Evolutionary conservation across 2,888 invertebrate genomes (phyloP).

Genomic region (Crematogaster levior): DNA sequence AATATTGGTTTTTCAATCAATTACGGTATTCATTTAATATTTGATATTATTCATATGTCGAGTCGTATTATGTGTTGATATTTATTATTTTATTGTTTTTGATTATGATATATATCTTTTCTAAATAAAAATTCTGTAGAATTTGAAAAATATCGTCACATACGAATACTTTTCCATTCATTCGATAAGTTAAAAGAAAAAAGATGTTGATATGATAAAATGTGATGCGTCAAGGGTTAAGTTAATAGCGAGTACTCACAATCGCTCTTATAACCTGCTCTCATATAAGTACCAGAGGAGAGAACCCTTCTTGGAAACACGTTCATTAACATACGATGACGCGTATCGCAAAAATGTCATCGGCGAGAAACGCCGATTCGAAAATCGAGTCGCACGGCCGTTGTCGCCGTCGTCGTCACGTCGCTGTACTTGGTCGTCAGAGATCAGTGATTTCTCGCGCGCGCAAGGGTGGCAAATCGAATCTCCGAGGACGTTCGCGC

Average conservation of each 20-base stretch:
- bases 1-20: not conserved
- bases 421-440: conserved; percentile 26
- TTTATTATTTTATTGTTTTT: conserved; percentile 1
- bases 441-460: conserved; percentile 54
- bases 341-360: conserved; percentile 4
- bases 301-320: not conserved
- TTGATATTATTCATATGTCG: not conserved
- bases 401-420: conserved; percentile 23
- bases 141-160: not conserved
- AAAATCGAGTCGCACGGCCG: conserved; percentile 32
- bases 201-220: not conserved
- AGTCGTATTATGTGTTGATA: not conserved
- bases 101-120: not conserved
- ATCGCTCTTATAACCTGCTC: conserved; percentile 2
- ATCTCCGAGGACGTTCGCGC: conserved; percentile 27
- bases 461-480: conserved; percentile 58
- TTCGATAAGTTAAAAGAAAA: not conserved
- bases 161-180: not conserved
- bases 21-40: conserved; percentile 19
- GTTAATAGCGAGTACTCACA: not conserved
- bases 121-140: not conserved
- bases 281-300: not conserved
- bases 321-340: not conserved
- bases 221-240: not conserved
- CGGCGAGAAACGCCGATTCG: conserved; percentile 9